Conservation (phyloP, 2,797 vertebrate species). For the Acanthis flammea region DNA sequence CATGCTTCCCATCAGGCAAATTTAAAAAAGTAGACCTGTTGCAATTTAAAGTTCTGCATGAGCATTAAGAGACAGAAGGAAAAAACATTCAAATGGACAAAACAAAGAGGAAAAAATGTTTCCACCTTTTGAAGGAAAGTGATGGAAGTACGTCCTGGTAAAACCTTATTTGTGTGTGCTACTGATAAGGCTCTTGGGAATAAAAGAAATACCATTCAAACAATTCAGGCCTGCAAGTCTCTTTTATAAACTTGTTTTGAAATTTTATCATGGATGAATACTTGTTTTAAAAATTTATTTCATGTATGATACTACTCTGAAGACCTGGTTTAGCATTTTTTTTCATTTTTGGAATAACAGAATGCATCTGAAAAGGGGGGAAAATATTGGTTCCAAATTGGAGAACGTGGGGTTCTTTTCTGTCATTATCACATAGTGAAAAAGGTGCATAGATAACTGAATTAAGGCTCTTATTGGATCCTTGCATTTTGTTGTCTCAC, state of each 20-base stretch:
- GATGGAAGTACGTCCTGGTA: not conserved
- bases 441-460: not conserved
- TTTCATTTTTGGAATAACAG: not conserved
- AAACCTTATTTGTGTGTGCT: not conserved
- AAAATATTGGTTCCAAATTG: not conserved
- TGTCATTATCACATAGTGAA: not conserved
- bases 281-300: not conserved
- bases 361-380: not conserved
- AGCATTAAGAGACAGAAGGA: not conserved
- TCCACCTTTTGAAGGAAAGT: not conserved
- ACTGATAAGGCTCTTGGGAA: not conserved
- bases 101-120: not conserved
- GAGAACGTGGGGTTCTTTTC: fast-evolving
- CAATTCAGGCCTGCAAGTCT: not conserved
- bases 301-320: not conserved
- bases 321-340: not conserved
- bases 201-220: not conserved
- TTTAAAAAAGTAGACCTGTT: not conserved
- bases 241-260: not conserved
- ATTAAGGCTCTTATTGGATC: not conserved
- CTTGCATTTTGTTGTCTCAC: not conserved
- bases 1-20: not conserved
- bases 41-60: not conserved
- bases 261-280: not conserved
- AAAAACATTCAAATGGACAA: not conserved